Evolutionary conservation across 2,113 vertebrate genomes (phyloP).

Genomic region (Caranx ignobilis): DNA sequence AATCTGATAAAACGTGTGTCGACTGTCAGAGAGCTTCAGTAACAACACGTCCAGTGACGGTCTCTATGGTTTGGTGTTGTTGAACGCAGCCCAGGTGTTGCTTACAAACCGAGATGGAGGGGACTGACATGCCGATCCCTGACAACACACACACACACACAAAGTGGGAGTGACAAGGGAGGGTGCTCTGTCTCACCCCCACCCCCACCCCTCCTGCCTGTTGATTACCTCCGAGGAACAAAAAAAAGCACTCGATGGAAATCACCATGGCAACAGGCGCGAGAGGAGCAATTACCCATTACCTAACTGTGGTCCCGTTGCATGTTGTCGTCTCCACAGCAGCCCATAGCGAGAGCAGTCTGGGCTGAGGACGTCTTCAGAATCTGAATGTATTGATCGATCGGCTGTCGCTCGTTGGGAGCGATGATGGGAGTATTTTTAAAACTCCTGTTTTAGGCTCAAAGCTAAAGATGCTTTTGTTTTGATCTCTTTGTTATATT

Average conservation of each 20-base stretch:
- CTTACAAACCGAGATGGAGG: neutral
- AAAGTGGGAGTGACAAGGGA: constrained; percentile 1
- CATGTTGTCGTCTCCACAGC: constrained; percentile 8
- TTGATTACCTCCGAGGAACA: constrained; percentile 49
- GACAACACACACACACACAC: constrained; percentile 1
- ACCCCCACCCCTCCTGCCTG: neutral
- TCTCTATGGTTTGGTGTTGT: neutral
- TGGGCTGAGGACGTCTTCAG: neutral
- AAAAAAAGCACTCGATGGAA: constrained; percentile 27
- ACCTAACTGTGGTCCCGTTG: constrained; percentile 47
- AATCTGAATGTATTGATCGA: neutral
- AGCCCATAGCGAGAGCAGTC: neutral
- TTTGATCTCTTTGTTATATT: too few relatives aligned
- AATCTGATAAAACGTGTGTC: too few relatives aligned
- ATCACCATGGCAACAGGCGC: constrained; percentile 64
- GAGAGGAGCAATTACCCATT: constrained; percentile 31
- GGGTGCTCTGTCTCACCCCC: constrained; percentile 14
- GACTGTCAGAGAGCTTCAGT: neutral
- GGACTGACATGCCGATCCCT: neutral
- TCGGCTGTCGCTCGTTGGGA: neutral
- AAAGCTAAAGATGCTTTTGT: neutral
- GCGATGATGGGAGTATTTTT: neutral
- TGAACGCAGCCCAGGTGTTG: neutral
- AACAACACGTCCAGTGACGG: neutral
- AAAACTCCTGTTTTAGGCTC: neutral